Evolutionary conservation across 2,888 invertebrate species (phyloP).

Genomic region (Tortricodes alternella): DNA sequence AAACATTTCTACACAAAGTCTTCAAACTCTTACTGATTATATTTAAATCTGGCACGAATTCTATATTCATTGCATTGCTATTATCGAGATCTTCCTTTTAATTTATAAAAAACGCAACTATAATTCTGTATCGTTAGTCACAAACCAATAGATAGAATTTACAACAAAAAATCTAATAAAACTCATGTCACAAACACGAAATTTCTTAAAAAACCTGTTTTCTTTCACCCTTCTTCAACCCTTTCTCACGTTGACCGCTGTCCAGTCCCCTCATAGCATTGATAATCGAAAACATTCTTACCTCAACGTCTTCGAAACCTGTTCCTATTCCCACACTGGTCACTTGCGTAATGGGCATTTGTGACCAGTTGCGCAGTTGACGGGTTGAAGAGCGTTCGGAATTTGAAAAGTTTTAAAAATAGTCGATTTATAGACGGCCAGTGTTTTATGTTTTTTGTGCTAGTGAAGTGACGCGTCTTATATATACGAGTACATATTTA

Average conservation of each 20-base stretch:
- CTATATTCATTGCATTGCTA: too few relatives aligned
- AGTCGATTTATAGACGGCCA: too few relatives aligned
- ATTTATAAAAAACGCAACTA: too few relatives aligned
- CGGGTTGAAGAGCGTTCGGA: slow-evolving; percentile 33
- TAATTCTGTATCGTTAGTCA: too few relatives aligned
- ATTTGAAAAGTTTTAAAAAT: background rate
- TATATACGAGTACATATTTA: too few relatives aligned
- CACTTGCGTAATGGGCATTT: slow-evolving; percentile 38
- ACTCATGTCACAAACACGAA: background rate
- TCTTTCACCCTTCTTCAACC: slow-evolving; percentile 23
- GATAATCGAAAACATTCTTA: slow-evolving; percentile 48
- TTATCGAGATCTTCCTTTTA: too few relatives aligned
- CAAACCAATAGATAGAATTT: background rate
- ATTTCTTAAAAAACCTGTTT: slow-evolving; percentile 38
- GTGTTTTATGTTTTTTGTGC: background rate
- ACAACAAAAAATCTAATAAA: background rate
- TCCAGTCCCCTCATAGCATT: slow-evolving; percentile 40
- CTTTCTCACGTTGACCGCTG: slow-evolving; percentile 35
- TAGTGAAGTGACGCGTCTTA: background rate
- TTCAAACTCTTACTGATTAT: too few relatives aligned
- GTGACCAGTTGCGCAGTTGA: slow-evolving; percentile 42
- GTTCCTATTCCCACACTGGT: slow-evolving; percentile 59
- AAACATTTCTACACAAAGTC: too few relatives aligned
- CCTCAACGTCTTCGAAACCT: slow-evolving; percentile 45
- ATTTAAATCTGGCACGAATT: too few relatives aligned